Evolutionary conservation across 2,113 vertebrate species (phyloP).

Genomic region (Corydoras sp.): DNA sequence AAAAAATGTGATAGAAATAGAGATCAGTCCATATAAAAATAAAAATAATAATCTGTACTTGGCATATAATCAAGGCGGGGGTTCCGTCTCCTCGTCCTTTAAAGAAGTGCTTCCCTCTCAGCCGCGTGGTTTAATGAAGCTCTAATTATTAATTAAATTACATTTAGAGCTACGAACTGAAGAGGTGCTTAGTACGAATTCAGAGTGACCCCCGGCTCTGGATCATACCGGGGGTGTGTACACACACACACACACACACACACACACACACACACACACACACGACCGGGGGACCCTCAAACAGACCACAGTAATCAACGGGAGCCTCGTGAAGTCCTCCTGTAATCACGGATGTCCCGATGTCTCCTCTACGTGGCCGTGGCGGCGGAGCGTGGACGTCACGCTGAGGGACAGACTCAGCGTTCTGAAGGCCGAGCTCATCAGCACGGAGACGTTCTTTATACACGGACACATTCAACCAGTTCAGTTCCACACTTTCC

Average conservation of each 20-base stretch:
- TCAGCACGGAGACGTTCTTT: too few relatives aligned
- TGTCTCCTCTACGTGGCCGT: too few relatives aligned
- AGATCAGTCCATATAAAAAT: too few relatives aligned
- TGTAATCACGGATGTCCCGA: too few relatives aligned
- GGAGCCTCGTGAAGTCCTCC: not conserved
- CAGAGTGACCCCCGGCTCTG: slow-evolving; percentile 57
- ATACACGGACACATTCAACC: too few relatives aligned
- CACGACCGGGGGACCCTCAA: slow-evolving; percentile 4
- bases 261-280: slow-evolving; percentile 42
- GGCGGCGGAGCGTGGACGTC: too few relatives aligned
- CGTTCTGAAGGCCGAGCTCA: too few relatives aligned
- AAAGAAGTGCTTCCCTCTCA: slow-evolving; percentile 63
- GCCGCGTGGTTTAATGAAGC: slow-evolving; percentile 64
- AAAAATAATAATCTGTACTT: too few relatives aligned
- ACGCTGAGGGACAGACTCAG: too few relatives aligned
- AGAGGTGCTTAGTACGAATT: slow-evolving; percentile 67
- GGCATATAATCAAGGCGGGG: not conserved
- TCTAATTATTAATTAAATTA: slow-evolving; percentile 71
- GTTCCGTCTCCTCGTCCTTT: slow-evolving; percentile 36
- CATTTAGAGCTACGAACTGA: slow-evolving; percentile 65
- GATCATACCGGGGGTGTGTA: slow-evolving; percentile 56
- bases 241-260: not conserved
- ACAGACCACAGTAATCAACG: not conserved
- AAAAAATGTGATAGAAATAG: too few relatives aligned
- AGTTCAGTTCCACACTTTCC: too few relatives aligned